These are phyloP conservation scores for Anguilla megastoma DNA, from an alignment of 2,797 vertebrate genomes.

Conservation along the genomic window DNA sequence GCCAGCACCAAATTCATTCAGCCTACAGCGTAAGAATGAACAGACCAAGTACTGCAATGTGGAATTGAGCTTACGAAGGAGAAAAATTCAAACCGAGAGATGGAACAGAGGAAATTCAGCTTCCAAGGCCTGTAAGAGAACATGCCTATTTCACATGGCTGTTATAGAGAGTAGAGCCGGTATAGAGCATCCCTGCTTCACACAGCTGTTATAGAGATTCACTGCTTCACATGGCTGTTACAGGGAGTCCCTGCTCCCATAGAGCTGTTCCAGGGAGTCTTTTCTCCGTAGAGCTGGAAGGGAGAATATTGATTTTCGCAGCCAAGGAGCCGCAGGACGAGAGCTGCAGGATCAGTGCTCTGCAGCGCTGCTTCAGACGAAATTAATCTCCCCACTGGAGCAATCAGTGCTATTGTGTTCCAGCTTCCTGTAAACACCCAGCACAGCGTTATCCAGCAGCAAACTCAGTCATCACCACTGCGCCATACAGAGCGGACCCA, in stretches of 20 bases:
- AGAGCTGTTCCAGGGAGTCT: background rate
- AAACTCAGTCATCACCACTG: background rate
- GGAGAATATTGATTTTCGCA: background rate
- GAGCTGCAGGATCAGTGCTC: background rate
- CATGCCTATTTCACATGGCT: background rate
- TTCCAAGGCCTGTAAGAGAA: background rate
- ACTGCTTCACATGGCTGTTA: background rate
- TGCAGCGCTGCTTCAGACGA: background rate
- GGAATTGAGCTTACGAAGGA: background rate
- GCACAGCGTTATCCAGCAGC: background rate
- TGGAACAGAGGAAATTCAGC: background rate
- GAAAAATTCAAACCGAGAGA: background rate
- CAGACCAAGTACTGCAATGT: background rate
- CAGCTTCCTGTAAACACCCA: background rate
- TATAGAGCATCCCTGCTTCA: background rate
- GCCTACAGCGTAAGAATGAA: background rate
- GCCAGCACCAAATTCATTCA: background rate
- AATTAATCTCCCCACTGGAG: conserved; percentile 14
- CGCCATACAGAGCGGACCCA: background rate
- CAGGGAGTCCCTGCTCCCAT: background rate
- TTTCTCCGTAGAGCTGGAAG: background rate
- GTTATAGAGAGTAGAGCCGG: background rate
- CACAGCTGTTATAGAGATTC: background rate
- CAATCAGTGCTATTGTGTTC: background rate
- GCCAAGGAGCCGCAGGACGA: background rate